A percentile compares a stretch with the other conserved stretches of the same genome.
Conservation (phyloP, 1,140 invertebrate species). For the Micrasema longulum region DNA sequence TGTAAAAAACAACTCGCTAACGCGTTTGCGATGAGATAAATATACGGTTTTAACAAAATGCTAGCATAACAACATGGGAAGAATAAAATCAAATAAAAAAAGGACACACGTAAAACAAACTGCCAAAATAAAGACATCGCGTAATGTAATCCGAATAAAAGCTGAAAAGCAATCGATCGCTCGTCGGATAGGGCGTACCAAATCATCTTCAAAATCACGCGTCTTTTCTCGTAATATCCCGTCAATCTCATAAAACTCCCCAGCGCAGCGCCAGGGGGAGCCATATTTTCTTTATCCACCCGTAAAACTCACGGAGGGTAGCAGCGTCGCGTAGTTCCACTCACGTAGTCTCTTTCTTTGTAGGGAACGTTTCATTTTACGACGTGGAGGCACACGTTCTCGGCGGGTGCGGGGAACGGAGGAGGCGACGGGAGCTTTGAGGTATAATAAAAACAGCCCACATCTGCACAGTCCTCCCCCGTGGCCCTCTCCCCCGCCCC, state of each 20-base stretch:
- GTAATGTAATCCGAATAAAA: constrained; percentile 35
- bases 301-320: constrained; percentile 47
- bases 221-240: constrained; percentile 54
- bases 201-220: constrained; percentile 54
- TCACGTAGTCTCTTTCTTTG: constrained; percentile 30
- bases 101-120: constrained; percentile 4
- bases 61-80: too few species aligned
- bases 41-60: too few species aligned
- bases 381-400: constrained; percentile 29
- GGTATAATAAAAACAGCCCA: constrained; percentile 50
- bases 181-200: constrained; percentile 41
- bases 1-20: too few species aligned
- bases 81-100: constrained; percentile 10
- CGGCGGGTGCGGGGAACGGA: neutral
- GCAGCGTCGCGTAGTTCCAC: constrained; percentile 17
- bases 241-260: constrained; percentile 51
- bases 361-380: constrained; percentile 48
- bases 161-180: constrained; percentile 42
- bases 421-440: constrained; percentile 32
- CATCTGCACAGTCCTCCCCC: constrained; percentile 30
- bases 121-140: constrained; percentile 18
- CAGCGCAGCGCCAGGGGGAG: constrained; percentile 26
- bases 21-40: too few species aligned
- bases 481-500: neutral
- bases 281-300: constrained; percentile 53